These are phyloP conservation scores for Cyanoramphus novaezelandiae DNA, from an alignment of 2,113 vertebrate genomes.

Conservation along the genomic window DNA sequence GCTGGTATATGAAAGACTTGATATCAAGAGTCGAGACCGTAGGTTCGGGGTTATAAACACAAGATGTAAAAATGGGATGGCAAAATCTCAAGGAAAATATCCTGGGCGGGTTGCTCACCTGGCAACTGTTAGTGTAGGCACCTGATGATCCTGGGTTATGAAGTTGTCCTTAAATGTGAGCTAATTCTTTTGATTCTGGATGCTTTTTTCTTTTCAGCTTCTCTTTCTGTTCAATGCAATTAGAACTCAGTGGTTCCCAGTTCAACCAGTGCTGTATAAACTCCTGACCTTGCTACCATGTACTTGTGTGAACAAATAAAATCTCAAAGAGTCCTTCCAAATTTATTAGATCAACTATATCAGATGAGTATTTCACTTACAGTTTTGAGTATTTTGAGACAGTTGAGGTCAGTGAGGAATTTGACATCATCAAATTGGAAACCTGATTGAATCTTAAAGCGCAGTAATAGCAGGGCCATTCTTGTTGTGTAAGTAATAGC, in stretches of 20 bases:
- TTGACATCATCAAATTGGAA: fast-evolving
- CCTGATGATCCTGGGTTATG: background rate
- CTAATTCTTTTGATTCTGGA: background rate
- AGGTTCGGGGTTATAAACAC: background rate
- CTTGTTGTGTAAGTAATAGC: background rate
- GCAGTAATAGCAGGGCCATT: fast-evolving
- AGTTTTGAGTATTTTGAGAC: background rate
- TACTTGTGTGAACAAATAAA: background rate
- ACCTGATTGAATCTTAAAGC: background rate
- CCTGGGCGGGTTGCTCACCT: background rate
- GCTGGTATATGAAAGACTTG: background rate
- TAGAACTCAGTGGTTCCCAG: background rate
- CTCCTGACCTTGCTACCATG: background rate
- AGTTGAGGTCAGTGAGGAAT: background rate
- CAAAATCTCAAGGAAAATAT: background rate
- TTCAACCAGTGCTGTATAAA: background rate
- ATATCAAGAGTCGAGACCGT: background rate
- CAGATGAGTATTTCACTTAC: background rate
- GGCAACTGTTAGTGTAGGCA: background rate
- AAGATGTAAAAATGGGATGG: background rate
- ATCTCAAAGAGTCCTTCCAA: background rate
- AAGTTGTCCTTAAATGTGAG: background rate
- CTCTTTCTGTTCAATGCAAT: background rate
- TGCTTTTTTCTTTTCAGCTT: background rate
- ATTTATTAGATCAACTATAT: background rate